Percentiles rank a stretch among this genome's conserved stretches.
phyloP scores from a whole-genome alignment of 1,140 invertebrate species.

The Dermatophagoides farinae region DNA sequence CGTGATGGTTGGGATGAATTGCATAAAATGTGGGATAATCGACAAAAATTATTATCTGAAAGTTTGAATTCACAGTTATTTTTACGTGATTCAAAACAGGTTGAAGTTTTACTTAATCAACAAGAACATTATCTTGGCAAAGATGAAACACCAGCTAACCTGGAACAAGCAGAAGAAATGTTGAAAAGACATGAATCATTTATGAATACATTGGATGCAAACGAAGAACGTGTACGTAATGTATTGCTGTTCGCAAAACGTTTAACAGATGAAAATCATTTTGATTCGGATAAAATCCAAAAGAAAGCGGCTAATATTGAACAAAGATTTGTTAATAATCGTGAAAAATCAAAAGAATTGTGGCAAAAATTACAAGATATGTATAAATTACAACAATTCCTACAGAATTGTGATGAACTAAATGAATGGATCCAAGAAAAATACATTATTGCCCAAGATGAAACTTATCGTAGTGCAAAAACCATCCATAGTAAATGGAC shows the following conservation, averaged over 20 bases:
- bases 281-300: conserved; percentile 73
- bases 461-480: conserved; percentile 90
- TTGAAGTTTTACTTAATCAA: conserved; percentile 87
- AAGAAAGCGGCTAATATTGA: conserved; percentile 88
- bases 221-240: conserved; percentile 95
- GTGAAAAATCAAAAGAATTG: conserved; percentile 65
- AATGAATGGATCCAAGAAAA: conserved; percentile 95
- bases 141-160: conserved; percentile 75
- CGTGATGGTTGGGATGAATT: conserved; percentile 97
- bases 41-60: conserved; percentile 80
- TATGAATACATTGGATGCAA: conserved; percentile 97
- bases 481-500: conserved; percentile 99
- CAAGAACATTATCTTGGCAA: conserved; percentile 88
- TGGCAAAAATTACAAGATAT: conserved; percentile 87
- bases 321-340: conserved; percentile 60
- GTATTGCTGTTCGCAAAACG: conserved; percentile 78
- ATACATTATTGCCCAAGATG: conserved; percentile 92
- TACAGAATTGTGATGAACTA: conserved; percentile 88
- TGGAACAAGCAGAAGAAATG: conserved; percentile 91
- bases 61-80: conserved; percentile 85
- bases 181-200: conserved; percentile 96
- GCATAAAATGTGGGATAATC: conserved; percentile 98
- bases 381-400: conserved; percentile 79
- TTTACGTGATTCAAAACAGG: conserved; percentile 86
- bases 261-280: conserved; percentile 69